A percentile compares a stretch with the other conserved stretches of the same genome.
These are phyloP conservation scores for Manis pentadactyla DNA, from an alignment of 2,797 vertebrate species.

Conservation along the genomic window DNA sequence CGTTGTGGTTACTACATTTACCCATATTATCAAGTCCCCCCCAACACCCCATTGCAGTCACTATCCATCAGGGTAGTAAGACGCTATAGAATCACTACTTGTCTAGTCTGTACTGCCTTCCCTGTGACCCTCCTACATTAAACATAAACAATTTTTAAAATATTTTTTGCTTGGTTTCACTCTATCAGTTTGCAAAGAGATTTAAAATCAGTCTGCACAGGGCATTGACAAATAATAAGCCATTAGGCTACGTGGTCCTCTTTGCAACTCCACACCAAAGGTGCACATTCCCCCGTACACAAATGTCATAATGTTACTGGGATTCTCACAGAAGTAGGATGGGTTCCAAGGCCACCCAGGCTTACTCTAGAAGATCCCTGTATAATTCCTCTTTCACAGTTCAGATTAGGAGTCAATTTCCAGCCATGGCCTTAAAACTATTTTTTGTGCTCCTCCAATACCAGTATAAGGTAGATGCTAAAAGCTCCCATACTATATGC, in stretches of 20 bases:
- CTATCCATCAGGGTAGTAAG: no score
- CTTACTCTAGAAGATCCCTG: neutral
- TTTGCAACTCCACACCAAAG: neutral
- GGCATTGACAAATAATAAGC: neutral
- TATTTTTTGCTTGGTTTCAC: slow-evolving; percentile 7
- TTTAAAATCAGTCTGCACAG: neutral
- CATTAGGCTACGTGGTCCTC: neutral
- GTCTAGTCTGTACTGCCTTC: no score
- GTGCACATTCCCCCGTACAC: neutral
- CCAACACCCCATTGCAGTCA: no score
- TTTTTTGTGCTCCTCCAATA: neutral
- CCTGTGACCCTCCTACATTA: no score
- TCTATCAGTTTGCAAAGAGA: neutral
- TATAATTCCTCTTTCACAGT: neutral
- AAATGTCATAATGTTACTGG: neutral
- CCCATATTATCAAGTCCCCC: no score
- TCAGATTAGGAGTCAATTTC: neutral
- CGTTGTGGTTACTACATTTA: no score
- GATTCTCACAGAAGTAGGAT: neutral
- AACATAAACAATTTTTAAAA: neutral
- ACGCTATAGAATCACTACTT: no score
- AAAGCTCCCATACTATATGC: neutral
- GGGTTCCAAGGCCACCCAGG: neutral
- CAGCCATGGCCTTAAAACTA: neutral
- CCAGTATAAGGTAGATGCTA: neutral